These are phyloP conservation scores for Oxytorus armatus DNA, from an alignment of 2,888 invertebrate genomes.

Conservation along the genomic window DNA sequence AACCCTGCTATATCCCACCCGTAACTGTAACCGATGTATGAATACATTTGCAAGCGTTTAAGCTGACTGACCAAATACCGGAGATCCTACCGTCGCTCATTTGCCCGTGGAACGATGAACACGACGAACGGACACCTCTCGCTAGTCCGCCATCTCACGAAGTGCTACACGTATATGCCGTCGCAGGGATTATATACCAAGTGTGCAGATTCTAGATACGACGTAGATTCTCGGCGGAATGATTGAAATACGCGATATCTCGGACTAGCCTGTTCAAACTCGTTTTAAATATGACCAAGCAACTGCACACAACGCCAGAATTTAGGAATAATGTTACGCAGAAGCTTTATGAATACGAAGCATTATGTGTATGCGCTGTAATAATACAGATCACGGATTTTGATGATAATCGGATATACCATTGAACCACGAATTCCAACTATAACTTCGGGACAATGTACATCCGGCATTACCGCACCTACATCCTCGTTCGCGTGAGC, in stretches of 20 bases:
- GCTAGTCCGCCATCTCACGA: constrained; percentile 16
- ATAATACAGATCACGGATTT: too few relatives aligned
- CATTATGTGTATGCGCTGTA: neutral
- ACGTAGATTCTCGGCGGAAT: constrained; percentile 27
- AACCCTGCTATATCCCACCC: constrained; percentile 33
- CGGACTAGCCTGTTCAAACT: constrained; percentile 42
- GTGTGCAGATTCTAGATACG: constrained; percentile 26
- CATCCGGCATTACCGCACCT: neutral
- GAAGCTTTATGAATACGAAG: constrained; percentile 13
- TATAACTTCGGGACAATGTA: too few relatives aligned
- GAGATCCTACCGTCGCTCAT: constrained; percentile 55
- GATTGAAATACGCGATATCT: constrained; percentile 59
- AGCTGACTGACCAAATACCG: constrained; percentile 69
- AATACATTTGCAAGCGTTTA: constrained; percentile 73
- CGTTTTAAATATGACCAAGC: constrained; percentile 41
- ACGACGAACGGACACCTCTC: constrained; percentile 50
- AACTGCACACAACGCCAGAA: constrained; percentile 19
- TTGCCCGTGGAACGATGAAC: constrained; percentile 47
- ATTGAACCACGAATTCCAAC: too few relatives aligned
- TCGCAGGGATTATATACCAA: constrained; percentile 32
- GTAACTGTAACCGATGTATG: constrained; percentile 65
- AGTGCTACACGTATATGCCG: constrained; percentile 26
- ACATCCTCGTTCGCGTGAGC: neutral
- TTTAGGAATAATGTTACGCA: constrained; percentile 41
- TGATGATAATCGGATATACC: too few relatives aligned